Conservation (phyloP, 2,797 vertebrate species). For the Caiman crocodilus region DNA sequence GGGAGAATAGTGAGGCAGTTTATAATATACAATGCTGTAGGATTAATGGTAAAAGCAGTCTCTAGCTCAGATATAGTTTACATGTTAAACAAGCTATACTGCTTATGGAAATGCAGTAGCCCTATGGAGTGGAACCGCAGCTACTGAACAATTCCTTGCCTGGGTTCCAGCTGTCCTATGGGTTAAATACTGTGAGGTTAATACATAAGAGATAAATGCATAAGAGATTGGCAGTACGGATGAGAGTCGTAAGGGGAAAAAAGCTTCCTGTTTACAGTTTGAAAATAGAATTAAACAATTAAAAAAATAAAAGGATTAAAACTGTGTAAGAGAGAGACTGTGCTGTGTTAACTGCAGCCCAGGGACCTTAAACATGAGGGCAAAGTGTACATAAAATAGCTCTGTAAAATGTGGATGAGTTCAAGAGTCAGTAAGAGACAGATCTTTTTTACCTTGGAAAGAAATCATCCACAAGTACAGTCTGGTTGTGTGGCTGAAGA, state of each 20-base stretch:
- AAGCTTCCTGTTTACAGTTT: slow-evolving; percentile 13
- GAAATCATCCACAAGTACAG: not conserved
- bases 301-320: not conserved
- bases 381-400: not conserved
- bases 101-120: not conserved
- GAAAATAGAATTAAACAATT: not conserved
- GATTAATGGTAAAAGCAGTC: not conserved
- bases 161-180: slow-evolving; percentile 16
- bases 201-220: not conserved
- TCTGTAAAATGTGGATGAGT: not conserved
- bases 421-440: not conserved
- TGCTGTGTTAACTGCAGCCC: not conserved
- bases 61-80: not conserved
- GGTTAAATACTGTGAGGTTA: not conserved
- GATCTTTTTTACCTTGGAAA: not conserved
- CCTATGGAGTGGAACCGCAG: not conserved
- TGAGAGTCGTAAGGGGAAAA: not conserved
- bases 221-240: not conserved
- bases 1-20: not conserved
- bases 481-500: not conserved
- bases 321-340: not conserved
- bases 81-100: not conserved
- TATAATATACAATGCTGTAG: not conserved
- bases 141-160: slow-evolving; percentile 27
- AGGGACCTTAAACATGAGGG: not conserved